Evolutionary conservation across 2,888 invertebrate genomes (phyloP).

Genomic region (Catonia carolina): DNA sequence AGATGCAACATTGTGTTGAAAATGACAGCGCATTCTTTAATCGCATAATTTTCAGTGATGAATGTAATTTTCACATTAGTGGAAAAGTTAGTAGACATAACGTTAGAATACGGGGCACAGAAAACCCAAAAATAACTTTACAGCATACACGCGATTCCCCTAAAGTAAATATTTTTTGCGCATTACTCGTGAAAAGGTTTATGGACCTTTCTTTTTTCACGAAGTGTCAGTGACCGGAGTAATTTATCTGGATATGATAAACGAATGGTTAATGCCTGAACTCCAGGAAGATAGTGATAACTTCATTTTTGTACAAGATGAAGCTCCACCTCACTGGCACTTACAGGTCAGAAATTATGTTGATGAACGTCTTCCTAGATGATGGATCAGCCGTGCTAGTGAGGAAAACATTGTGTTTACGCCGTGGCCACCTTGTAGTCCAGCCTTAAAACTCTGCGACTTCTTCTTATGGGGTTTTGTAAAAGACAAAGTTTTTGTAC

Average conservation of each 20-base stretch:
- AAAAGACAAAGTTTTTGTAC: too few relatives aligned
- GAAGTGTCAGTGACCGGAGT: conserved; percentile 14
- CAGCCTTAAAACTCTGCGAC: too few relatives aligned
- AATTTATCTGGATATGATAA: conserved; percentile 13
- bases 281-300: conserved; percentile 16
- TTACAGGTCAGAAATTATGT: conserved; percentile 1
- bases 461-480: too few relatives aligned
- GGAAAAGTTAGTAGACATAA: conserved; percentile 18
- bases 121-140: conserved; percentile 14
- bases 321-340: conserved; percentile 18
- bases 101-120: conserved; percentile 11
- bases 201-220: conserved; percentile 20
- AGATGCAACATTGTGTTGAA: background rate
- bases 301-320: conserved; percentile 20
- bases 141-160: conserved; percentile 16
- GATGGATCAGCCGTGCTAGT: too few relatives aligned
- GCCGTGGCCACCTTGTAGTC: too few relatives aligned
- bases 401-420: too few relatives aligned
- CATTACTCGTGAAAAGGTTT: conserved; percentile 16
- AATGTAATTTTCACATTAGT: conserved; percentile 16
- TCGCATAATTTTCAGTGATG: conserved; percentile 4
- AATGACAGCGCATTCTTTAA: conserved; percentile 7
- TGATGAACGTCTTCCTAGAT: too few relatives aligned
- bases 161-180: conserved; percentile 21
- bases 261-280: conserved; percentile 16